Evolutionary conservation across 2,113 vertebrate genomes (phyloP).

Genomic region (Corythornis vintsioides): DNA sequence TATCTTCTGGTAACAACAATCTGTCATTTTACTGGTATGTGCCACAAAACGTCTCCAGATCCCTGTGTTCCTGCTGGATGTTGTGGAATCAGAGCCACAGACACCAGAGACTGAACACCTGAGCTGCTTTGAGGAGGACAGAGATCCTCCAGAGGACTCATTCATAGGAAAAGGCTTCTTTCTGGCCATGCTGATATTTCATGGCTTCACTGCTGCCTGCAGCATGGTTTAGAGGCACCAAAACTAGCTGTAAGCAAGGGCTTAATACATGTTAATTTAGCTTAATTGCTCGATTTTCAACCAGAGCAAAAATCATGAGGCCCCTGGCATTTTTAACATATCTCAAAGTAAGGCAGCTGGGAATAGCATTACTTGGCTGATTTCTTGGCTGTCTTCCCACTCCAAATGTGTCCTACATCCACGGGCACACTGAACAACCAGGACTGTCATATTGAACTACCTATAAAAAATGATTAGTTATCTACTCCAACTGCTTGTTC

Average conservation of each 20-base stretch:
- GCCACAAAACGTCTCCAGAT: neutral
- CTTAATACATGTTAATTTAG: constrained; percentile 9
- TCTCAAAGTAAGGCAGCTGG: neutral
- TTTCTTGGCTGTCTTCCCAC: neutral
- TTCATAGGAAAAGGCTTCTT: neutral
- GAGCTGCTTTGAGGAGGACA: neutral
- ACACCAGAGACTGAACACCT: neutral
- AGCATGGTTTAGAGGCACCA: neutral
- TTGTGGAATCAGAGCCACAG: neutral
- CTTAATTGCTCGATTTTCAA: constrained; percentile 46
- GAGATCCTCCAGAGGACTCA: neutral
- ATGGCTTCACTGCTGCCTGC: neutral
- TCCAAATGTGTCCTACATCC: neutral
- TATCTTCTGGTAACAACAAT: neutral
- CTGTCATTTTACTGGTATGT: neutral
- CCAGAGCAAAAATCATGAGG: neutral
- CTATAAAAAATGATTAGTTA: neutral
- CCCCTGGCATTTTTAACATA: neutral
- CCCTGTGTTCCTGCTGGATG: neutral
- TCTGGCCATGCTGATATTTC: neutral
- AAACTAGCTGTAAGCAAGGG: constrained; percentile 4
- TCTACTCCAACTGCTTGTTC: neutral
- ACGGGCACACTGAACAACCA: neutral
- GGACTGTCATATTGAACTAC: neutral
- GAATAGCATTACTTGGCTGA: neutral